A percentile compares a stretch with the other conserved stretches of the same genome.
Conservation (phyloP, 2,888 invertebrate species). For the Eutolmus rufibarbis region DNA sequence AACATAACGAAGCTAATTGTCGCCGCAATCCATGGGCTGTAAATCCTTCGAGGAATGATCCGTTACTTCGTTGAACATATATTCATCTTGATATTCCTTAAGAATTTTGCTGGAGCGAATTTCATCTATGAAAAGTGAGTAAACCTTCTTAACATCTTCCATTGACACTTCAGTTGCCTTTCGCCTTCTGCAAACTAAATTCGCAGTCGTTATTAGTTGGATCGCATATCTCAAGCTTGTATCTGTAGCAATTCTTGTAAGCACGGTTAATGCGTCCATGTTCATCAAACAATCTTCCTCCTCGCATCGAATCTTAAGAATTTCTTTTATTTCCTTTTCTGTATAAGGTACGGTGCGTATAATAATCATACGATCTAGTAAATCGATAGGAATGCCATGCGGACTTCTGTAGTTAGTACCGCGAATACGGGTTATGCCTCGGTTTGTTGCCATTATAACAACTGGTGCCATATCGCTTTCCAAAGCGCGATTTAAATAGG, state of each 20-base stretch:
- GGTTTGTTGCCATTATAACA: constrained; percentile 98
- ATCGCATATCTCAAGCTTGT: constrained; percentile 96
- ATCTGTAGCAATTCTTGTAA: constrained; percentile 91
- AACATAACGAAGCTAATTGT: constrained; percentile 37
- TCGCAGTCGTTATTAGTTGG: constrained; percentile 95
- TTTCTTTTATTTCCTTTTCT: constrained; percentile 88
- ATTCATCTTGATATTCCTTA: constrained; percentile 94
- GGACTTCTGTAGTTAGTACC: constrained; percentile 94
- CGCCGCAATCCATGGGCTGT: constrained; percentile 59
- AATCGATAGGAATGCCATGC: constrained; percentile 96
- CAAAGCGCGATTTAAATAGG: constrained; percentile 94
- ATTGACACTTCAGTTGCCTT: constrained; percentile 84
- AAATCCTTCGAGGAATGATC: constrained; percentile 53
- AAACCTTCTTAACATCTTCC: constrained; percentile 94
- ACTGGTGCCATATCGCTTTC: constrained; percentile 98
- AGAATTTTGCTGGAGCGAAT: constrained; percentile 91
- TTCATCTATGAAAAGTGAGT: constrained; percentile 93
- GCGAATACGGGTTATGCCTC: constrained; percentile 91
- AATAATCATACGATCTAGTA: constrained; percentile 94
- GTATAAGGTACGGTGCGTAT: constrained; percentile 89
- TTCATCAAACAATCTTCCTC: constrained; percentile 98
- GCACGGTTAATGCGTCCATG: constrained; percentile 85
- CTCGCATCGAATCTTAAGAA: constrained; percentile 92
- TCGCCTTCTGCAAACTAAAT: constrained; percentile 88
- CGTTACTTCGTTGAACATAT: constrained; percentile 81